Conservation (phyloP, 1,140 invertebrate genomes). For the Aphelenchoides avenae region DNA sequence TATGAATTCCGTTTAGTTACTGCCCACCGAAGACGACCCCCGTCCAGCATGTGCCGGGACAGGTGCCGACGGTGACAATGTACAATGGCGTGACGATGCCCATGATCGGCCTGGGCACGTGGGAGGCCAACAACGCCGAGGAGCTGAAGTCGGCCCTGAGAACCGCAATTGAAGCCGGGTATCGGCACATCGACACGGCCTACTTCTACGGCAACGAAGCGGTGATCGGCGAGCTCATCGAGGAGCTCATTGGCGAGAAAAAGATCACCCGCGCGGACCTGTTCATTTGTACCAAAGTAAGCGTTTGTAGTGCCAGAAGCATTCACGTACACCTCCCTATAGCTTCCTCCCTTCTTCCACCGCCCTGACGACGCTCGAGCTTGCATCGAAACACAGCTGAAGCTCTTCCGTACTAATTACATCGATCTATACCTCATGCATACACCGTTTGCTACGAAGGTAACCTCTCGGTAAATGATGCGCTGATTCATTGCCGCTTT, state of each 20-base stretch:
- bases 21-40: no score
- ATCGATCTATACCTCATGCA: conserved; percentile 80
- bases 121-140: conserved; percentile 67
- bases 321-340: conserved; percentile 17
- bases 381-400: conserved; percentile 67
- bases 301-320: no score
- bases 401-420: conserved; percentile 72
- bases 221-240: conserved; percentile 31
- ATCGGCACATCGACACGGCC: conserved; percentile 69
- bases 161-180: conserved; percentile 66
- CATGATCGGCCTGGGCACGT: conserved; percentile 38
- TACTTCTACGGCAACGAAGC: conserved; percentile 28
- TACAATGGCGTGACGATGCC: conserved; percentile 38
- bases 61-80: no score
- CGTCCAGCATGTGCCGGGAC: no score
- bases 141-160: conserved; percentile 67
- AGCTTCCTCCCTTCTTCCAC: conserved; percentile 64
- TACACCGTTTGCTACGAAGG: conserved; percentile 55
- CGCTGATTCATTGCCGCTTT: conserved; percentile 8
- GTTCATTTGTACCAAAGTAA: conserved; percentile 33
- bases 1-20: no score
- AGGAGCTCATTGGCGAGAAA: conserved; percentile 36
- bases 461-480: background rate
- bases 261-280: conserved; percentile 34
- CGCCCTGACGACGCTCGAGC: conserved; percentile 69